Percentiles rank a stretch among this genome's conserved stretches.
phyloP scores from a whole-genome alignment of 2,113 vertebrate species.

The Solea senegalensis region DNA sequence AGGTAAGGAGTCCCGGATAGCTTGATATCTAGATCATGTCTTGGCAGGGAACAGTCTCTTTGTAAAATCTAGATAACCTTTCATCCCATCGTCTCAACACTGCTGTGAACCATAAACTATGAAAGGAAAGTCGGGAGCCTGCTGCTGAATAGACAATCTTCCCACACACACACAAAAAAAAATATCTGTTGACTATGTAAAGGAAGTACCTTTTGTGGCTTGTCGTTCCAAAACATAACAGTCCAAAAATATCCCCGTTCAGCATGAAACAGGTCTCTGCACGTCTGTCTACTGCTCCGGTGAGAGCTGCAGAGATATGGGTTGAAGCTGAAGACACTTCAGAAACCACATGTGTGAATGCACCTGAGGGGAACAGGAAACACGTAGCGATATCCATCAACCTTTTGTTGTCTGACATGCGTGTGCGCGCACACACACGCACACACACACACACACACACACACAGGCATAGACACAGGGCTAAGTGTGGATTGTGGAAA shows the following conservation, averaged over 20 bases:
- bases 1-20: constrained; percentile 20
- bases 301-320: constrained; percentile 26
- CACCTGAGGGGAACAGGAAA: constrained; percentile 66
- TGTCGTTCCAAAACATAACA: constrained; percentile 42
- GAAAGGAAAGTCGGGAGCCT: constrained; percentile 12
- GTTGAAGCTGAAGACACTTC: constrained; percentile 23
- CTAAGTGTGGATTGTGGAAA: constrained; percentile 32
- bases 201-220: constrained; percentile 40
- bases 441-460: background rate
- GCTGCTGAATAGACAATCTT: constrained; percentile 9
- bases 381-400: constrained; percentile 58
- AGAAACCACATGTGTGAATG: constrained; percentile 6
- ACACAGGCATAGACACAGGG: constrained; percentile 17
- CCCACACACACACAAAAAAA: constrained; percentile 1
- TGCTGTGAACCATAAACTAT: constrained; percentile 7
- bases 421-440: background rate
- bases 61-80: constrained; percentile 1
- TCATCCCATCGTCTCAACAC: constrained; percentile 12
- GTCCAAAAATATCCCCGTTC: constrained; percentile 62
- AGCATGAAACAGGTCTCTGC: constrained; percentile 56
- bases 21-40: constrained; percentile 26
- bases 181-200: constrained; percentile 33
- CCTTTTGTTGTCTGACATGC: constrained; percentile 33
- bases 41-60: constrained; percentile 2
- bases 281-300: constrained; percentile 43